phyloP scores from a whole-genome alignment of 2,888 invertebrate genomes.

The Nomada flava region DNA sequence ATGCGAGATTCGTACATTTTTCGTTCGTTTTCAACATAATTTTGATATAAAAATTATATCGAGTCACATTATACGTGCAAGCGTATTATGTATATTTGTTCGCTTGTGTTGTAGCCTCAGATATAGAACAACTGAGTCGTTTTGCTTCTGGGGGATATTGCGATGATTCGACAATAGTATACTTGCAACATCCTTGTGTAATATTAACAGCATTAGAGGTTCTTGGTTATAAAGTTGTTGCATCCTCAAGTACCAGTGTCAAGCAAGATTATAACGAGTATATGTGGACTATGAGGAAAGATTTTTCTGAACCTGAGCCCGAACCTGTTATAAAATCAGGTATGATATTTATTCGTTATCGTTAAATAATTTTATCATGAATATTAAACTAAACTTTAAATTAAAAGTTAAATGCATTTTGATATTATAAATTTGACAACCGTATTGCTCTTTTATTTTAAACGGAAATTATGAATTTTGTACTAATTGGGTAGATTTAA shows the following conservation, averaged over 20 bases:
- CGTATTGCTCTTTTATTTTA: neutral
- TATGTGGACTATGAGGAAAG: conserved; percentile 97
- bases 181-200: conserved; percentile 94
- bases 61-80: neutral
- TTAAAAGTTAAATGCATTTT: neutral
- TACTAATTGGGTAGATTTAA: neutral
- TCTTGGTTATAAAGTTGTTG: conserved; percentile 94
- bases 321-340: conserved; percentile 80
- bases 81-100: conserved; percentile 31
- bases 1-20: neutral
- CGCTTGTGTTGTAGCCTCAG: conserved; percentile 86
- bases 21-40: neutral
- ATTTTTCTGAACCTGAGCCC: conserved; percentile 93
- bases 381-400: neutral
- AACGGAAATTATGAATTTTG: neutral
- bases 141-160: conserved; percentile 94
- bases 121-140: conserved; percentile 92
- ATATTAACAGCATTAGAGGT: conserved; percentile 95
- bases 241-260: conserved; percentile 93
- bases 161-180: conserved; percentile 94
- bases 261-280: conserved; percentile 96
- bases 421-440: too few relatives aligned
- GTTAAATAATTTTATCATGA: neutral
- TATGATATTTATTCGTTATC: conserved; percentile 57
- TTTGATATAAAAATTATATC: neutral